phyloP scores from a whole-genome alignment of 2,113 vertebrate species.

The Echinops telfairi region DNA sequence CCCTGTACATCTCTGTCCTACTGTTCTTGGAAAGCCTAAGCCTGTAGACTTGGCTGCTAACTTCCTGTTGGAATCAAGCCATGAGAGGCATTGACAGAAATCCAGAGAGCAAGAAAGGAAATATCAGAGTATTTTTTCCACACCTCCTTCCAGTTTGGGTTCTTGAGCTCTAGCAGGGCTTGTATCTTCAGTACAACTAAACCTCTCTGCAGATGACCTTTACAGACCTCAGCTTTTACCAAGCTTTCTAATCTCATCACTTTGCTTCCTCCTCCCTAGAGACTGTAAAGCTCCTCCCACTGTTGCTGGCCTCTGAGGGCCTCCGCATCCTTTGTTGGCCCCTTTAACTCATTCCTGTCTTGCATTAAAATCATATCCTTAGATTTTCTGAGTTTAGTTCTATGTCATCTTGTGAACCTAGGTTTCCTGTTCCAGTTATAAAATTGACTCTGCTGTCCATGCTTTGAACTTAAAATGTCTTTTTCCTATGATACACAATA shows the following conservation, averaged over 20 bases:
- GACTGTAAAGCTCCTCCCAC: background rate
- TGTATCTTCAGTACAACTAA: too few relatives aligned
- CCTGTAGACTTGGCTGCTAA: background rate
- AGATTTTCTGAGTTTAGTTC: background rate
- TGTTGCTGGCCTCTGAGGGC: rapidly evolving
- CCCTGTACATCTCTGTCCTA: background rate
- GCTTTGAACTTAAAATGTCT: background rate
- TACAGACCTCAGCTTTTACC: too few relatives aligned
- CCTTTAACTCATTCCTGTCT: background rate
- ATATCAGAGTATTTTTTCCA: background rate
- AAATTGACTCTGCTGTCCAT: rapidly evolving
- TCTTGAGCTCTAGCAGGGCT: rapidly evolving
- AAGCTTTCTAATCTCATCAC: rapidly evolving
- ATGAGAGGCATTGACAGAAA: background rate
- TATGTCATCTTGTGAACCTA: background rate
- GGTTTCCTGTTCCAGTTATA: background rate
- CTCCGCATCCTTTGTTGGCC: rapidly evolving
- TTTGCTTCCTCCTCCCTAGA: background rate
- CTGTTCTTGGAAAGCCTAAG: background rate
- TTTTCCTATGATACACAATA: background rate
- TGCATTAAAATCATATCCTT: background rate
- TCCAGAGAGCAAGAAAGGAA: background rate
- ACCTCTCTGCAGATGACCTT: rapidly evolving
- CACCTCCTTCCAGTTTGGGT: background rate
- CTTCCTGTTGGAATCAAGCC: background rate